These are phyloP conservation scores for Bembecia ichneumoniformis DNA, from an alignment of 2,888 invertebrate species.

Conservation along the genomic window DNA sequence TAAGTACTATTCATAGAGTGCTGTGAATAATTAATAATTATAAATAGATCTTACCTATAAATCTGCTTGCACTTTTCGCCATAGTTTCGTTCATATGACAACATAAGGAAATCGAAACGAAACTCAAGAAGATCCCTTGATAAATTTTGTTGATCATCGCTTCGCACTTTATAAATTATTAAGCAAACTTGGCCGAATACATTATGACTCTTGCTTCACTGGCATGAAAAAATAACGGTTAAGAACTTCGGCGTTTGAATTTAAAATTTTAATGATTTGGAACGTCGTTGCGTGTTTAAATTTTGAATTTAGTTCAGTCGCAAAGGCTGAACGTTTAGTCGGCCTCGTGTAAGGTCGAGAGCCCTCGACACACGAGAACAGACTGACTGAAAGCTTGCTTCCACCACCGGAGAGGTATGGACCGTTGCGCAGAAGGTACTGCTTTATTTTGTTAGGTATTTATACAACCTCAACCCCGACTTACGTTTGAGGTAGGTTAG, in stretches of 20 bases:
- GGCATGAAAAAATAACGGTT: not conserved
- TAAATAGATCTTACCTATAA: conserved; percentile 44
- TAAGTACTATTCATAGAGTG: too few relatives aligned
- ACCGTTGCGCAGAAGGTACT: conserved; percentile 49
- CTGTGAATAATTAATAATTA: too few relatives aligned
- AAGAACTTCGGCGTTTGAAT: not conserved
- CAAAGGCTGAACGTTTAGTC: not conserved
- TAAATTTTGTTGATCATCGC: conserved; percentile 62
- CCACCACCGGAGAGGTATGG: conserved; percentile 31
- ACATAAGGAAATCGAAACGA: conserved; percentile 63
- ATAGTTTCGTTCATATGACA: conserved; percentile 64
- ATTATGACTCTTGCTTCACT: not conserved
- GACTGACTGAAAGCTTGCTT: conserved; percentile 30
- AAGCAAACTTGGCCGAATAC: not conserved
- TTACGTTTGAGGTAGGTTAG: not conserved
- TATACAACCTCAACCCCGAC: not conserved
- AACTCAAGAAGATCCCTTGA: conserved; percentile 62
- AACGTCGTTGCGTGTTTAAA: not conserved
- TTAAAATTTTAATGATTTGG: not conserved
- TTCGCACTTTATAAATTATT: conserved; percentile 17
- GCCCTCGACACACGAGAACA: conserved; percentile 38
- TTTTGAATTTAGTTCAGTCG: not conserved
- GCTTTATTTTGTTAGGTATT: not conserved
- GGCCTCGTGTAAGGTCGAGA: not conserved
- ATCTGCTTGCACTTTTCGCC: conserved; percentile 63